A percentile compares a stretch with the other conserved stretches of the same genome.
Evolutionary conservation across 1,140 invertebrate species (phyloP).

Genomic region (Epicauta chinensis): DNA sequence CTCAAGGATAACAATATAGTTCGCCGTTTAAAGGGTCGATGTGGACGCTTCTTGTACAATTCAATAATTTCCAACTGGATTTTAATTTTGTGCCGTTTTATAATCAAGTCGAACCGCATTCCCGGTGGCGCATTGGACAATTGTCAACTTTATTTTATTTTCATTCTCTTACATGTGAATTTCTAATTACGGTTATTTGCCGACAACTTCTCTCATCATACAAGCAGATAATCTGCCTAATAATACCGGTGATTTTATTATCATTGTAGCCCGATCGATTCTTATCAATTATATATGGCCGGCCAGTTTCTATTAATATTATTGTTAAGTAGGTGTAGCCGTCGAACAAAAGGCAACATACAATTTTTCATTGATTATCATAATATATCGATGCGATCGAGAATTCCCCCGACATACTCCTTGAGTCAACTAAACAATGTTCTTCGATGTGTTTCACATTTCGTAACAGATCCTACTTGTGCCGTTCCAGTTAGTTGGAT

Average conservation of each 20-base stretch:
- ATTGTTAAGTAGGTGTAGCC: constrained; percentile 15
- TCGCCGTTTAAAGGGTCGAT: too few species aligned
- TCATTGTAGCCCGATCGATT: constrained; percentile 10
- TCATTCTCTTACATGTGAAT: constrained; percentile 12
- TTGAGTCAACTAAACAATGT: neutral
- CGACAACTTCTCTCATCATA: neutral
- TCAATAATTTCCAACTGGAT: too few species aligned
- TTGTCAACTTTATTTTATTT: too few species aligned
- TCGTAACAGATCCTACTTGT: neutral
- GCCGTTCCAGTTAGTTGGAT: constrained; percentile 21
- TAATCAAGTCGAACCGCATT: too few species aligned
- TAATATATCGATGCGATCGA: neutral
- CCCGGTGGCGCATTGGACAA: too few species aligned
- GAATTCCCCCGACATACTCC: too few species aligned
- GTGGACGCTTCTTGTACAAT: too few species aligned
- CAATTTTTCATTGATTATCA: neutral
- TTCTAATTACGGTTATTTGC: constrained; percentile 27
- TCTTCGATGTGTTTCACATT: neutral
- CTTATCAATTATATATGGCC: constrained; percentile 12
- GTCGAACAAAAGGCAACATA: neutral
- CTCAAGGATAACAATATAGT: too few species aligned
- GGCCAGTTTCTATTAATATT: neutral
- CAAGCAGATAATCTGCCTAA: constrained; percentile 1
- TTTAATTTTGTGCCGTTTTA: too few species aligned
- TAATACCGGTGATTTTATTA: constrained; percentile 6